Conservation (phyloP, 2,113 vertebrate species). For the Tautogolabrus adspersus region DNA sequence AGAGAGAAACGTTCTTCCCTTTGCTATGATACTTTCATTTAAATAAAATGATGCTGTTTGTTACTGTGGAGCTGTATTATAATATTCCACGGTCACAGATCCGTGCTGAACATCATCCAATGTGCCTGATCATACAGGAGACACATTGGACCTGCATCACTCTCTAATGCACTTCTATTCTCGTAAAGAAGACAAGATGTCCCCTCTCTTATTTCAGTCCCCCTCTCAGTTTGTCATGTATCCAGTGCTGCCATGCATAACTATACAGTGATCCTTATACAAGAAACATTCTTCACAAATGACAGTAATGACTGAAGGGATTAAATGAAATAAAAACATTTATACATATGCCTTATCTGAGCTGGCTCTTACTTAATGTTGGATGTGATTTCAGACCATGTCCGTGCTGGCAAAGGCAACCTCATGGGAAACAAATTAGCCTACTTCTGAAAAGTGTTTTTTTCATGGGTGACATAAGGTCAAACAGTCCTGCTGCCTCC, state of each 20-base stretch:
- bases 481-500: neutral
- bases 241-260: conserved; percentile 42
- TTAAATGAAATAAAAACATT: conserved; percentile 49
- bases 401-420: neutral
- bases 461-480: neutral
- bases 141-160: conserved; percentile 43
- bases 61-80: neutral
- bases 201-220: conserved; percentile 67
- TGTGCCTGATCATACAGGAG: conserved; percentile 17
- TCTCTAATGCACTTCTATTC: conserved; percentile 63
- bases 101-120: conserved; percentile 15
- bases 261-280: conserved; percentile 47
- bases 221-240: conserved; percentile 58
- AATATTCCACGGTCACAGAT: neutral
- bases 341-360: conserved; percentile 15
- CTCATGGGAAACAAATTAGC: neutral
- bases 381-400: conserved; percentile 7
- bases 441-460: neutral
- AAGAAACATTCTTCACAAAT: conserved; percentile 60
- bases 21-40: neutral
- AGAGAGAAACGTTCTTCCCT: neutral
- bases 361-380: neutral
- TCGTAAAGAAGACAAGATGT: conserved; percentile 64
- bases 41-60: neutral
- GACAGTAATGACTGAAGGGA: conserved; percentile 57